Evolutionary conservation across 2,797 vertebrate species (phyloP).

Genomic region (Furcifer pardalis): DNA sequence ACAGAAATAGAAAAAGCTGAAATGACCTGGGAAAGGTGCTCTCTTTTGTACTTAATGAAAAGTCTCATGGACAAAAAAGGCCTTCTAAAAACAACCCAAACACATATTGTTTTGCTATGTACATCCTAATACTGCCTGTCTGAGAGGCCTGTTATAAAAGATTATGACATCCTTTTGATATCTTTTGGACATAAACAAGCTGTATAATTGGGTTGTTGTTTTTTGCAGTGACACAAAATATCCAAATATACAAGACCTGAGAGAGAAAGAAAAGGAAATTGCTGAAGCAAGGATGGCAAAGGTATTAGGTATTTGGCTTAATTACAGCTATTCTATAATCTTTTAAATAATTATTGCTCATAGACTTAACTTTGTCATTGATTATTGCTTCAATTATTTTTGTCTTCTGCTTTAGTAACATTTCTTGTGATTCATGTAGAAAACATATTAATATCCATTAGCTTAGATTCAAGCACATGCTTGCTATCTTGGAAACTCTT

Average conservation of each 20-base stretch:
- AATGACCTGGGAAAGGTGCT: too few species aligned
- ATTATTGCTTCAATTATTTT: background rate
- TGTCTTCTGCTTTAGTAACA: background rate
- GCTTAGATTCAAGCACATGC: background rate
- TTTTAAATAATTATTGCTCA: background rate
- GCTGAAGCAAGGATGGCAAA: constrained; percentile 82
- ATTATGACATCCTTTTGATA: background rate
- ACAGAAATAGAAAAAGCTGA: too few species aligned
- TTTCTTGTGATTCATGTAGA: constrained; percentile 9
- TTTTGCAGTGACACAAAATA: too few species aligned
- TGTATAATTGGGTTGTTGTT: too few species aligned
- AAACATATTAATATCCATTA: background rate
- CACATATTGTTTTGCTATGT: too few species aligned
- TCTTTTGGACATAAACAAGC: too few species aligned
- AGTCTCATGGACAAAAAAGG: too few species aligned
- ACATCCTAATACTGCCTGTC: too few species aligned
- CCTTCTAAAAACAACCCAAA: too few species aligned
- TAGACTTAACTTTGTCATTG: background rate
- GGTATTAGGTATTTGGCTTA: constrained; percentile 70
- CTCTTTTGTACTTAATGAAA: too few species aligned
- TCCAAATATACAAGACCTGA: constrained; percentile 62
- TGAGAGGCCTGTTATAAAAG: background rate
- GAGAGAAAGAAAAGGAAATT: constrained; percentile 81
- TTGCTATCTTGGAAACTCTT: background rate
- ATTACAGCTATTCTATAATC: background rate